phyloP scores from a whole-genome alignment of 92 coral and sea anemone species.

The Pocillopora meandrina region DNA sequence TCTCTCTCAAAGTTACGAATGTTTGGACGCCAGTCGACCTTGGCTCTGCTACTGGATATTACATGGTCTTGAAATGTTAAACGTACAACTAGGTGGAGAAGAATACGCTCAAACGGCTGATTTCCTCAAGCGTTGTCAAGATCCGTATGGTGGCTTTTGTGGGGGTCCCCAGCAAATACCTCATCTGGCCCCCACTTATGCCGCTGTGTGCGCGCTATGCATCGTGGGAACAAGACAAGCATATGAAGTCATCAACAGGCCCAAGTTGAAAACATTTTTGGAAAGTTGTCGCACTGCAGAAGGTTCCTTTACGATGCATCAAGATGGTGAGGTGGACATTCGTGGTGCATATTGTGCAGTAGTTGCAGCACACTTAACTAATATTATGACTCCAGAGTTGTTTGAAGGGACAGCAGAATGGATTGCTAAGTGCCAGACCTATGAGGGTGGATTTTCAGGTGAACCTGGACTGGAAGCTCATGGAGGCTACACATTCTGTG shows the following conservation, averaged over 20 bases:
- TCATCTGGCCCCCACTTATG: conserved; percentile 97
- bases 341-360: conserved; percentile 98
- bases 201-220: conserved; percentile 90
- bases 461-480: conserved; percentile 99
- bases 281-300: conserved; percentile 74
- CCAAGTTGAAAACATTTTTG: conserved; percentile 74
- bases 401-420: conserved; percentile 96
- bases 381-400: conserved; percentile 75
- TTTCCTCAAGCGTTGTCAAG: conserved; percentile 87
- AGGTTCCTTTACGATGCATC: conserved; percentile 94
- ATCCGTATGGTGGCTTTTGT: conserved; percentile 90
- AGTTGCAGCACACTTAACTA: conserved; percentile 85
- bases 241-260: conserved; percentile 81
- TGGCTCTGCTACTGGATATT: conserved; percentile 99
- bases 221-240: conserved; percentile 93
- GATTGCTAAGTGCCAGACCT: conserved; percentile 92
- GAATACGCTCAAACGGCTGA: conserved; percentile 75
- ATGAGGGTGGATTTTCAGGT: conserved; percentile 98
- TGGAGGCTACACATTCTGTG: conserved; percentile 98
- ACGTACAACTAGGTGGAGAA: conserved; percentile 71
- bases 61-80: conserved; percentile 86
- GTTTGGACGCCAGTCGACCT: conserved; percentile 96
- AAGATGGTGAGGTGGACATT: conserved; percentile 97
- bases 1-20: conserved; percentile 87
- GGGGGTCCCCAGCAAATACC: conserved; percentile 98